Evolutionary conservation across 1,140 invertebrate species (phyloP).

Genomic region (Catajapyx aquilonaris): DNA sequence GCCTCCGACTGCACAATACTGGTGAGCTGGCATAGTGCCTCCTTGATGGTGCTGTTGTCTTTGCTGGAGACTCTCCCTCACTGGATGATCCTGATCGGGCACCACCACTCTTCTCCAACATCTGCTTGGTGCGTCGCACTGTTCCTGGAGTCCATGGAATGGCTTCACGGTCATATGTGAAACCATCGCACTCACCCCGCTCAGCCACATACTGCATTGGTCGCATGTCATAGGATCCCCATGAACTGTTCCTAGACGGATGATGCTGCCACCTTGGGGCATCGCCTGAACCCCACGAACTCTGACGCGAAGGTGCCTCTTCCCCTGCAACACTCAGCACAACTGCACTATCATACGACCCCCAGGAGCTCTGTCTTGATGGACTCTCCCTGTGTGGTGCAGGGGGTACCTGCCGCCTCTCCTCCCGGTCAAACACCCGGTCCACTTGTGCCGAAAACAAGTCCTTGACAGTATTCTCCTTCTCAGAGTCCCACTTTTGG

Average conservation of each 20-base stretch:
- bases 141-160: conserved; percentile 41
- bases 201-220: conserved; percentile 11
- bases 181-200: conserved; percentile 22
- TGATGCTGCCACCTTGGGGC: conserved; percentile 24
- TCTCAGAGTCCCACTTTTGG: no score
- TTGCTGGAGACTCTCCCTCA: conserved; percentile 14
- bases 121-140: conserved; percentile 45
- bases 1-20: conserved; percentile 9
- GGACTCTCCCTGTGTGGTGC: conserved; percentile 21
- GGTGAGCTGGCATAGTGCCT: conserved; percentile 20
- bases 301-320: conserved; percentile 46
- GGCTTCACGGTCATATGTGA: conserved; percentile 35
- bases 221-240: conserved; percentile 45
- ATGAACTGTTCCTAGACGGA: conserved; percentile 47
- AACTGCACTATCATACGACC: conserved; percentile 53
- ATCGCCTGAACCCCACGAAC: conserved; percentile 58
- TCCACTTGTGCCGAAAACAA: conserved; percentile 47
- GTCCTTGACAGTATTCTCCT: no score
- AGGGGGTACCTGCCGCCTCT: conserved; percentile 24
- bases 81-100: conserved; percentile 17
- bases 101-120: conserved; percentile 37
- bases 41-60: conserved; percentile 17
- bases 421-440: conserved; percentile 46
- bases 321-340: conserved; percentile 30
- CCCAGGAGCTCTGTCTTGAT: conserved; percentile 53